Base-by-base conservation (phyloP, 2,797 vertebrate species). In the Hapalemur alaotrensis region DNA sequence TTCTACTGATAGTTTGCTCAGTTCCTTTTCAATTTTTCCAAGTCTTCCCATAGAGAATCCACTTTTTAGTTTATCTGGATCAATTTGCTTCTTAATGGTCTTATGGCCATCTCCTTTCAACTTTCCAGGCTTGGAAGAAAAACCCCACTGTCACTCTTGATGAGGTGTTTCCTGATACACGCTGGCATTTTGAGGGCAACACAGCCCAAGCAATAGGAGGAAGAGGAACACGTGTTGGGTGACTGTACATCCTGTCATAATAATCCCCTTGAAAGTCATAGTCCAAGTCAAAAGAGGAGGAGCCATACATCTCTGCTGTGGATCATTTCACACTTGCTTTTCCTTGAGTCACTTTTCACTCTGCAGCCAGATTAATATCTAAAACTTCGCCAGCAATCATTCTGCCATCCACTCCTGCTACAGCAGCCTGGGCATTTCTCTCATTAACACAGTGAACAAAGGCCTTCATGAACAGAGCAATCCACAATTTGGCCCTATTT, bases 361-460 rank as follows among this genome's bases (percentile, higher is more conserved):
- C 99, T 86, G 99, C 99, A 5, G 99, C 99, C 97, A 99, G 97
- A 98, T 99, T 99, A 91, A 99, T 98, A 99, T 99, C 99, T 85
- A 99, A 97, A 87, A 99, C 98, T 98, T 99, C 99, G 93, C 99
- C 99, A 13, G 99, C 99, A 22, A 99, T 99, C 98, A 99, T 99
- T 92, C 99, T 98, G 1, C 99, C 99, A 35, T 99, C 99, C 97
- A 99, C 99, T 41, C 98, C 98, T 1, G 91, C 96, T 94, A 99
- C 99, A 0, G 99, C 99, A 0, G 98, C 89, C 2, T 99, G 98
- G 86, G 99, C 99, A 76, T 99, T 99, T 97, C 99, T 98, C 97
- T 99, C 99, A 3, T 99, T 99, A 96, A 98, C 95, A 90, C 98
- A 99, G 96, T 99, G 99, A 83, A 99, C 99, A 18, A 99, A 99